Percentiles rank a stretch among this genome's conserved stretches.
These are phyloP conservation scores for Rhagonycha fulva DNA, from an alignment of 2,888 invertebrate species.

Conservation along the genomic window DNA sequence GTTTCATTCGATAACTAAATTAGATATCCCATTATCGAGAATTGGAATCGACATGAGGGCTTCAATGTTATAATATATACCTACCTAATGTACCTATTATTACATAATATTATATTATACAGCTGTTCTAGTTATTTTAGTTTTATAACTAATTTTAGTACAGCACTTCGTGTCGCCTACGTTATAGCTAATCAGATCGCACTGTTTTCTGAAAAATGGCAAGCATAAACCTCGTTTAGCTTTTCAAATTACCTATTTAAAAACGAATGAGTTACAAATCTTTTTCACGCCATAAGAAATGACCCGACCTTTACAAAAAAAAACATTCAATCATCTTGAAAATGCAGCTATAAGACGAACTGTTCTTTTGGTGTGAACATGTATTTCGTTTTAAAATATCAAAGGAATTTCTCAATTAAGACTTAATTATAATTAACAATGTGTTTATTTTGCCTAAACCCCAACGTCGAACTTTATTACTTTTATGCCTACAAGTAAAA, in stretches of 20 bases:
- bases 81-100: background rate
- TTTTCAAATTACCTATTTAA: background rate
- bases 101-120: background rate
- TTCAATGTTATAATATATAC: constrained; percentile 10
- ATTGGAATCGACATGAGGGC: constrained; percentile 20
- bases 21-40: constrained; percentile 21
- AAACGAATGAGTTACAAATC: background rate
- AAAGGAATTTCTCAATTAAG: background rate
- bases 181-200: background rate
- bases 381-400: background rate
- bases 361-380: background rate
- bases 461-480: background rate
- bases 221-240: background rate
- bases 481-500: background rate
- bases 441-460: background rate
- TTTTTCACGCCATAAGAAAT: background rate
- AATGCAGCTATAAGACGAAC: background rate
- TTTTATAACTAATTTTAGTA: constrained; percentile 2
- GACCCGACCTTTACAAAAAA: background rate
- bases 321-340: background rate
- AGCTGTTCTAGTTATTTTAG: background rate
- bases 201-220: background rate
- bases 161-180: background rate
- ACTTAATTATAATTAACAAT: constrained; percentile 1
- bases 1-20: constrained; percentile 22